A percentile compares a stretch with the other conserved stretches of the same genome.
phyloP scores from a whole-genome alignment of 2,113 vertebrate species.

The Ptilorrhoa leucosticta region DNA sequence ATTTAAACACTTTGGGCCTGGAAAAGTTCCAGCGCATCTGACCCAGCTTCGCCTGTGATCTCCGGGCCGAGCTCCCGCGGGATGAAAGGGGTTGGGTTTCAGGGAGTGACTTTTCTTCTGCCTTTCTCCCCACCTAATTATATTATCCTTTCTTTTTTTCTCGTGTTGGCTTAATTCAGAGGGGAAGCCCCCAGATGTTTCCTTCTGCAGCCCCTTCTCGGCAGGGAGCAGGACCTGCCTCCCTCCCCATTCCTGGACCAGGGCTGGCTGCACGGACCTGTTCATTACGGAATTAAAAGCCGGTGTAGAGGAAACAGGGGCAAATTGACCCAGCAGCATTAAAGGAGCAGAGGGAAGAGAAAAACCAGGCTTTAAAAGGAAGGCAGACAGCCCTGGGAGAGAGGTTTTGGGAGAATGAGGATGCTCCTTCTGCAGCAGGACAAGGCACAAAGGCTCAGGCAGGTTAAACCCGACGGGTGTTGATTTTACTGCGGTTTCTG shows the following conservation, averaged over 20 bases:
- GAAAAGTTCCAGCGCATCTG: background rate
- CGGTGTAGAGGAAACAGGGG: rapidly evolving
- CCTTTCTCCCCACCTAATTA: background rate
- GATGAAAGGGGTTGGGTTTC: background rate
- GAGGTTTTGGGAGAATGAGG: background rate
- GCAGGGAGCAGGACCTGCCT: background rate
- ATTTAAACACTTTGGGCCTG: background rate
- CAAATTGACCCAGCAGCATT: background rate
- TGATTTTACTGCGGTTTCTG: background rate
- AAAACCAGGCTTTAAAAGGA: background rate
- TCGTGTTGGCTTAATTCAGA: background rate
- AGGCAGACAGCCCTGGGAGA: background rate
- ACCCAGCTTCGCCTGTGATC: background rate
- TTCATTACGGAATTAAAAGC: background rate
- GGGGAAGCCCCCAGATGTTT: background rate
- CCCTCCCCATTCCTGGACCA: background rate
- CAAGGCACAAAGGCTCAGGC: background rate
- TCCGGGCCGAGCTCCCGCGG: rapidly evolving
- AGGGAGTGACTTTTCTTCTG: background rate
- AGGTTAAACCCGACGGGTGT: background rate
- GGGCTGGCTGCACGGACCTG: background rate
- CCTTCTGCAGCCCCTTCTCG: background rate
- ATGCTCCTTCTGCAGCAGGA: background rate
- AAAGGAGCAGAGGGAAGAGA: background rate
- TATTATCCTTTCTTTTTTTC: background rate